A percentile compares a stretch with the other conserved stretches of the same genome.
phyloP scores from a whole-genome alignment of 2,888 invertebrate genomes.

The Drosophila multiciliata region DNA sequence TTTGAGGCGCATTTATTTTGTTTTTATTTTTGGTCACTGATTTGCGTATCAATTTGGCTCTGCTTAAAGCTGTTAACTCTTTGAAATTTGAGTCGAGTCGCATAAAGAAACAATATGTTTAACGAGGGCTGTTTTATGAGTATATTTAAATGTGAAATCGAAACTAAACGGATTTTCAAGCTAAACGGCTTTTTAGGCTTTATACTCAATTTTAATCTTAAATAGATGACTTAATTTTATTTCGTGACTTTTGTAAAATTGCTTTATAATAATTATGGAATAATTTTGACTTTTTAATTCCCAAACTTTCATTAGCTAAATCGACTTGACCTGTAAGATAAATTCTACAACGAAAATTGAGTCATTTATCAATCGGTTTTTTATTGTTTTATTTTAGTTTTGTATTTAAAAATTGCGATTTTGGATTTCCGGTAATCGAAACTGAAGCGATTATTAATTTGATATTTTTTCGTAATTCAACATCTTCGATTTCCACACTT shows the following conservation, averaged over 20 bases:
- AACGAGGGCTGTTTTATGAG: conserved; percentile 41
- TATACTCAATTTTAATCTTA: neutral
- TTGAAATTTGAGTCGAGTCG: conserved; percentile 68
- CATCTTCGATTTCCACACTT: neutral
- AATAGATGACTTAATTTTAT: neutral
- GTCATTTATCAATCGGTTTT: neutral
- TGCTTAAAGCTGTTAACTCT: conserved; percentile 63
- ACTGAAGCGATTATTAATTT: neutral
- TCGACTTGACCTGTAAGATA: neutral
- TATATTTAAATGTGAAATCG: neutral
- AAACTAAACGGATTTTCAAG: neutral
- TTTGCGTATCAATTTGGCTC: conserved; percentile 55
- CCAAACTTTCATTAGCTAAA: neutral
- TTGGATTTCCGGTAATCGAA: neutral
- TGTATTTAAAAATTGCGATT: neutral
- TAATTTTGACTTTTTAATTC: neutral
- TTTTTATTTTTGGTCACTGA: conserved; percentile 41
- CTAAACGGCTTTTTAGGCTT: neutral
- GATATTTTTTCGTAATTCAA: neutral
- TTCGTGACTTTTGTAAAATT: neutral
- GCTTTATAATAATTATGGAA: neutral
- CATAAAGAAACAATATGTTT: conserved; percentile 14
- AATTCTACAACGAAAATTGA: neutral
- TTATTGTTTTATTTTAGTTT: neutral
- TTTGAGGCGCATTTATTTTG: conserved; percentile 15